These are phyloP conservation scores for Rhagoletis zephyria DNA, from an alignment of 1,140 invertebrate genomes.

Conservation along the genomic window DNA sequence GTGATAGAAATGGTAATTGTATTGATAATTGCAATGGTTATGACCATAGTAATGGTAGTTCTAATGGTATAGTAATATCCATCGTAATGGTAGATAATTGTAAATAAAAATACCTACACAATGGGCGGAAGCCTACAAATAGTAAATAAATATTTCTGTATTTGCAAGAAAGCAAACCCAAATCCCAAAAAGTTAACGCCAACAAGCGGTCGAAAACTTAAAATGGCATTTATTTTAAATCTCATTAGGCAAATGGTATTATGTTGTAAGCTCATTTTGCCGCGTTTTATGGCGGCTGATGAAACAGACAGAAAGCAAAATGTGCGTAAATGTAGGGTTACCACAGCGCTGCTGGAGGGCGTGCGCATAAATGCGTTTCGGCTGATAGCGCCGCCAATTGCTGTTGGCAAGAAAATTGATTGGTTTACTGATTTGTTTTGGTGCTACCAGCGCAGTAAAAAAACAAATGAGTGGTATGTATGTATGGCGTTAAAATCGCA, in stretches of 20 bases:
- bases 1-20: too few relatives aligned
- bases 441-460: too few relatives aligned
- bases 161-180: too few relatives aligned
- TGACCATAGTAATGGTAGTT: too few relatives aligned
- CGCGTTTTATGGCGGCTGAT: constrained; percentile 19
- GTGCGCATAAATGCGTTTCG: constrained; percentile 3
- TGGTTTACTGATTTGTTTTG: neutral
- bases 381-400: neutral
- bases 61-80: too few relatives aligned
- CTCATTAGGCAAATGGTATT: constrained; percentile 55
- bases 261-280: constrained; percentile 51
- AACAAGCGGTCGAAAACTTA: constrained; percentile 30
- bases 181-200: neutral
- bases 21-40: too few relatives aligned
- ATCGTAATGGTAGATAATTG: too few relatives aligned
- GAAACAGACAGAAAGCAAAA: neutral
- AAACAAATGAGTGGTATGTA: neutral
- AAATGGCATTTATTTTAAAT: constrained; percentile 48
- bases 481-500: constrained; percentile 21
- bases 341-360: constrained; percentile 8
- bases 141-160: too few relatives aligned
- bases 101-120: too few relatives aligned
- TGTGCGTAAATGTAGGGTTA: neutral
- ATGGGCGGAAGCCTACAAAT: too few relatives aligned
- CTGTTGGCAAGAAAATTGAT: neutral